Conservation (phyloP, 2,888 invertebrate genomes). For the Cosmia pyralina region DNA sequence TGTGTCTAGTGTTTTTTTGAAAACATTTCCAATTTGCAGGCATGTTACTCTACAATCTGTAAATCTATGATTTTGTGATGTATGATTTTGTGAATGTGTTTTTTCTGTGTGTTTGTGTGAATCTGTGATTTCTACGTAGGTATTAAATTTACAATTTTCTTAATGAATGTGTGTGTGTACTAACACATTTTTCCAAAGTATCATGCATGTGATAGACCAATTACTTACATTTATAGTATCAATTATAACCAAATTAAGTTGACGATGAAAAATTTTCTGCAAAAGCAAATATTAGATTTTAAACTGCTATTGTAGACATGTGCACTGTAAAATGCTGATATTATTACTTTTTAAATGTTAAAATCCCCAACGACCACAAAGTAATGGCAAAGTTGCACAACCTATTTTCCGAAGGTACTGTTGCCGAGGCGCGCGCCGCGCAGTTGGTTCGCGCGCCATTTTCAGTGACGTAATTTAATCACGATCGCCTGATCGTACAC, state of each 20-base stretch:
- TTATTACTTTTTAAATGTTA: background rate
- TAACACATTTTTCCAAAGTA: background rate
- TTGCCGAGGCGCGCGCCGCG: too few relatives aligned
- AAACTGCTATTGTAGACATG: too few relatives aligned
- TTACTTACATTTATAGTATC: background rate
- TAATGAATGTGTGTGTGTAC: background rate
- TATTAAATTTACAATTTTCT: background rate
- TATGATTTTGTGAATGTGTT: too few relatives aligned
- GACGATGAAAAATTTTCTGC: background rate
- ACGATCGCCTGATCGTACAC: background rate
- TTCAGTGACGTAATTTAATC: background rate
- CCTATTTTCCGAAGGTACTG: too few relatives aligned
- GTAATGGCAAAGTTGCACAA: too few relatives aligned
- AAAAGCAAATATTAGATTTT: background rate
- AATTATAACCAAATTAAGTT: background rate
- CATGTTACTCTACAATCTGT: background rate
- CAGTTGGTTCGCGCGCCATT: too few relatives aligned
- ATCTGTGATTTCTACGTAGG: too few relatives aligned
- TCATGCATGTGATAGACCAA: background rate
- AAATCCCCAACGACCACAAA: background rate
- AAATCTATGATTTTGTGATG: too few relatives aligned
- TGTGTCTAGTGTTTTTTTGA: background rate
- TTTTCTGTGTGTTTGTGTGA: too few relatives aligned
- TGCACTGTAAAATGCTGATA: background rate
- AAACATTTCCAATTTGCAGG: background rate